Evolutionary conservation across 2,888 invertebrate species (phyloP).

Genomic region (Acrocyrtus sp.): DNA sequence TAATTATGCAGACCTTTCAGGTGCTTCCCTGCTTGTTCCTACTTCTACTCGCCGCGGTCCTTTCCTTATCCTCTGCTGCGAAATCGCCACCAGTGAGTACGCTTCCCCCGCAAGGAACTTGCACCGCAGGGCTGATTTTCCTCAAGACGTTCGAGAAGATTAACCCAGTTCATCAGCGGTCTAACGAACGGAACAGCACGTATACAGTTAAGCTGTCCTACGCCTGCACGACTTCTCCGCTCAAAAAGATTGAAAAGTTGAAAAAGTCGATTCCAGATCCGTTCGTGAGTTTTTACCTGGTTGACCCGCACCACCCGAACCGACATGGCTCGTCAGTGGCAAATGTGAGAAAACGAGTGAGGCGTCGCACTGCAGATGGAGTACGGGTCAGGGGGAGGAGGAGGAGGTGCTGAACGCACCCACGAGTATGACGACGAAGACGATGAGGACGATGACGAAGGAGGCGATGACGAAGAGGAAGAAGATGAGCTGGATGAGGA

Average conservation of each 20-base stretch:
- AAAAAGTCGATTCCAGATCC: constrained; percentile 6
- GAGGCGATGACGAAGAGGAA: constrained; percentile 14
- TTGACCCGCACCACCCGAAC: too few species aligned
- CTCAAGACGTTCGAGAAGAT: not conserved
- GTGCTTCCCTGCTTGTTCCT: too few species aligned
- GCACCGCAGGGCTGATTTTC: constrained; percentile 16
- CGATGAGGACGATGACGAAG: constrained; percentile 24
- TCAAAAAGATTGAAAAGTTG: constrained; percentile 11
- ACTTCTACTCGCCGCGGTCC: not conserved
- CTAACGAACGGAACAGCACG: not conserved
- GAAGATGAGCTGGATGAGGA: constrained; percentile 9
- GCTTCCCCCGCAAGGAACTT: too few species aligned
- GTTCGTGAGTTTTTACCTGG: constrained; percentile 17
- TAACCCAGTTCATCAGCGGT: not conserved
- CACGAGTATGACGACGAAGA: constrained; percentile 20
- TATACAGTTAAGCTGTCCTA: constrained; percentile 6
- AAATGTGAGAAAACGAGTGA: not conserved
- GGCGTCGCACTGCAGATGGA: too few species aligned
- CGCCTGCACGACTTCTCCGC: not conserved
- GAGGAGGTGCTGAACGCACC: not conserved
- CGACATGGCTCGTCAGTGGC: too few species aligned
- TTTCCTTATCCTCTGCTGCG: not conserved
- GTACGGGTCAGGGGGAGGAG: not conserved
- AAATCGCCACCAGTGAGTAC: not conserved
- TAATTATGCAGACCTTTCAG: too few species aligned